phyloP scores from a whole-genome alignment of 2,113 vertebrate genomes.

The Catharus minimus region DNA sequence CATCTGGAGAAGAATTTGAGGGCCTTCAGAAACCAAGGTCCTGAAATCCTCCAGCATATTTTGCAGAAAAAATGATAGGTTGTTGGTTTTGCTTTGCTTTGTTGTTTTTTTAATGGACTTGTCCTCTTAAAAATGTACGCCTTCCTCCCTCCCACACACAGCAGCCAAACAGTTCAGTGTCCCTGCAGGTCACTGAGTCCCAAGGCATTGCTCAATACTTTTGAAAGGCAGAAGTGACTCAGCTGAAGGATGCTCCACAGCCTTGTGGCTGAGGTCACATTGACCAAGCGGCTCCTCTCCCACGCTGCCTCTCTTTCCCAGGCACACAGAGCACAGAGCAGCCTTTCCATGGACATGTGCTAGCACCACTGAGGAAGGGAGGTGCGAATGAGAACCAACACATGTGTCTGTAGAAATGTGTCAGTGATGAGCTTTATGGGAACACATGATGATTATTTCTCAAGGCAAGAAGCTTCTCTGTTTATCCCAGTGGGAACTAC shows the following conservation, averaged over 20 bases:
- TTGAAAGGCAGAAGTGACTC: neutral
- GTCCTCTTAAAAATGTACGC: neutral
- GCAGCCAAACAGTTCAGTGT: neutral
- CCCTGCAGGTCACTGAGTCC: neutral
- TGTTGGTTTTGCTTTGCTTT: neutral
- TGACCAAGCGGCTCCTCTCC: neutral
- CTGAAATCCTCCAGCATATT: neutral
- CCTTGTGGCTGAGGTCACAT: neutral
- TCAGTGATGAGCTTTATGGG: neutral
- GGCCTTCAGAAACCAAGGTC: neutral
- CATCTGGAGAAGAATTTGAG: neutral
- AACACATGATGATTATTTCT: neutral
- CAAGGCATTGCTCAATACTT: neutral
- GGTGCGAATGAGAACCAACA: accelerated
- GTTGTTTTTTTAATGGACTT: neutral
- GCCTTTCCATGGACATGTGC: neutral
- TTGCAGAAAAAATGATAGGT: neutral
- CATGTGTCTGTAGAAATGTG: neutral
- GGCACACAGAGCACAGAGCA: neutral
- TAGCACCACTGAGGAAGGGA: neutral
- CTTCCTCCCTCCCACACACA: neutral
- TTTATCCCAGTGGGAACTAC: neutral
- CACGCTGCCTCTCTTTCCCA: neutral
- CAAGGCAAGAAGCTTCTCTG: neutral
- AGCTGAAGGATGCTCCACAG: neutral